Base-by-base conservation (phyloP, 2,113 vertebrate species). In the Polyodon spathula region DNA sequence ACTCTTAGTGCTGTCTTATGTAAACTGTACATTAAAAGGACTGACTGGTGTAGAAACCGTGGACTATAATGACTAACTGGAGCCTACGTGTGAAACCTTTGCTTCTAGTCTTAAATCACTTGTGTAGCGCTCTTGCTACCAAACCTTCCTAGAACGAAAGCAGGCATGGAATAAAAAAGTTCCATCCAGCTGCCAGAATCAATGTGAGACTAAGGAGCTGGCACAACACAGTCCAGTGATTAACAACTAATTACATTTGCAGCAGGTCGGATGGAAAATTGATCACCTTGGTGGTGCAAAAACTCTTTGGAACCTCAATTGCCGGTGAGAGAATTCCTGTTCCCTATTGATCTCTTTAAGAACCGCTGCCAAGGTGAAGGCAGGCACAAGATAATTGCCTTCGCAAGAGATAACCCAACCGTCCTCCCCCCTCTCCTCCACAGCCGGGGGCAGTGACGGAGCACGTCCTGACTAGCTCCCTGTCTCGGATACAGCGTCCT, bases 201-300 rank as follows among this genome's bases (percentile, higher is more conserved):
- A n/a, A n/a, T 38, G 40, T 27, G 16, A 56, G 46, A 50, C n/a
- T 5, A 50, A 37, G 27, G 27, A 42, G 6, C 15, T 41, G 40
- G 40, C 40, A 15, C n/a, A n/a, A 58, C 14, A 15, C 6, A 17
- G 6, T 58, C 39, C 56, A 6, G 43, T 43, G 57, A 27, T 63
- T 42, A 51, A 40, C 44, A 63, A 55, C 54, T 40, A 63, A 63
- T 63, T 51, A 41, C 54, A 58, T 63, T 63, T 57, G 57, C 42
- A 51, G 37, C 7, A 17, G 6, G 9, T 9, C 38, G 40, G 51
- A 54, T 61, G 39, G 39, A 52, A 50, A 61, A 53, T 54, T 54
- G 51, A 61, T 61, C 37, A 17, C 50, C 51, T 16, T 42, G 50
- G 40, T 54, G 38, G 50, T n/a, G 16, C 3, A n/a, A 41, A 40